These are phyloP conservation scores for Somateria mollissima DNA, from an alignment of 2,797 vertebrate genomes.

Conservation along the genomic window DNA sequence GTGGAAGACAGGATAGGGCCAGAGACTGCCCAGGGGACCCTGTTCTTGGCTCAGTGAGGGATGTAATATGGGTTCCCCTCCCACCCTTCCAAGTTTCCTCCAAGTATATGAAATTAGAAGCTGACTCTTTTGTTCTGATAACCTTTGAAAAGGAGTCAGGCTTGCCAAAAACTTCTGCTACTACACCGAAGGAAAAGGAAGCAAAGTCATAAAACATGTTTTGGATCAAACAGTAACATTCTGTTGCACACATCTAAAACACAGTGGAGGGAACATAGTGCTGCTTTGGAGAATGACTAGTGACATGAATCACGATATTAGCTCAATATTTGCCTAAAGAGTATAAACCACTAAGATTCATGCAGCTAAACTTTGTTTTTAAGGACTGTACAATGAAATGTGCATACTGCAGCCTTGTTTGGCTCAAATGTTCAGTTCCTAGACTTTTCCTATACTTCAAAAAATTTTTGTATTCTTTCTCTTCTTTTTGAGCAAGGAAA, in stretches of 20 bases:
- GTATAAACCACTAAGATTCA: constrained; percentile 21
- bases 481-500: not conserved
- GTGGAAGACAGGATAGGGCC: not conserved
- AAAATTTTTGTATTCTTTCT: not conserved
- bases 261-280: constrained; percentile 33
- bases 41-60: not conserved
- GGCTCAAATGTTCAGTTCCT: not conserved
- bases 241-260: constrained; percentile 36
- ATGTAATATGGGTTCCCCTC: not conserved
- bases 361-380: constrained; percentile 2
- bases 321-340: constrained; percentile 58
- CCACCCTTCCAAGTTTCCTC: not conserved
- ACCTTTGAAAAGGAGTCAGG: not conserved
- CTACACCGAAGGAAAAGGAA: not conserved
- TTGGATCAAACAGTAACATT: constrained; percentile 55
- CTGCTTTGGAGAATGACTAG: constrained; percentile 11
- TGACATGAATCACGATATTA: constrained; percentile 30
- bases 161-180: constrained; percentile 26
- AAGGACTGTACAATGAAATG: not conserved
- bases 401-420: not conserved
- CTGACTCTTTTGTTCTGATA: constrained; percentile 1
- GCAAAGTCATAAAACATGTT: constrained; percentile 27
- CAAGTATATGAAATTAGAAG: not conserved
- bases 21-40: not conserved
- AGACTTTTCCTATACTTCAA: not conserved